phyloP scores from a whole-genome alignment of 1,140 invertebrate species.

The Leguminivora glycinivorella region DNA sequence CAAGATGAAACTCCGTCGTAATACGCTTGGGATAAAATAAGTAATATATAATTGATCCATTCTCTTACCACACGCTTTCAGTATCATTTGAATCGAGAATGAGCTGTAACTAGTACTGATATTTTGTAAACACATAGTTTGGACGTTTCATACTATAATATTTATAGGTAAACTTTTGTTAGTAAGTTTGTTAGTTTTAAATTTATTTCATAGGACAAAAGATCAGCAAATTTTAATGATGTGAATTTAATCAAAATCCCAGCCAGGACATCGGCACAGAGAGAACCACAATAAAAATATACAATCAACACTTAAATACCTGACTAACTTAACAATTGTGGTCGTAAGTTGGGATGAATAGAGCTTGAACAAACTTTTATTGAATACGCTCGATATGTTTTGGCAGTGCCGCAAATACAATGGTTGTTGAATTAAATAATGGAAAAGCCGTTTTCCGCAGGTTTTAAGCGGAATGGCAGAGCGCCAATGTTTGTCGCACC shows the following conservation, averaged over 20 bases:
- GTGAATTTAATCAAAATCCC: too few relatives aligned
- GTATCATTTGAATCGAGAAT: not conserved
- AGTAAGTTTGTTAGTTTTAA: too few relatives aligned
- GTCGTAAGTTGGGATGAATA: conserved; percentile 37
- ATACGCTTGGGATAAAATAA: not conserved
- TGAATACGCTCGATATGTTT: conserved; percentile 56
- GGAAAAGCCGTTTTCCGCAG: conserved; percentile 59
- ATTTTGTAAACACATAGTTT: too few relatives aligned
- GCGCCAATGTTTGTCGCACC: conserved; percentile 52
- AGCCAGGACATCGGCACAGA: too few relatives aligned
- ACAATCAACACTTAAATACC: not conserved
- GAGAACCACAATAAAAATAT: not conserved
- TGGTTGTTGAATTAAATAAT: conserved; percentile 70
- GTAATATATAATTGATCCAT: conserved; percentile 32
- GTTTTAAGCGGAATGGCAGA: conserved; percentile 64
- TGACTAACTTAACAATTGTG: not conserved
- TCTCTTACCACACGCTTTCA: not conserved
- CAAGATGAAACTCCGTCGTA: conserved; percentile 18
- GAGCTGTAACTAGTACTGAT: too few relatives aligned
- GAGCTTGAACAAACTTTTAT: conserved; percentile 49
- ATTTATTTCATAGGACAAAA: too few relatives aligned
- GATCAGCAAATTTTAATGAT: too few relatives aligned
- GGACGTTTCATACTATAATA: too few relatives aligned
- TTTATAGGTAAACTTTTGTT: too few relatives aligned
- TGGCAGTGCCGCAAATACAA: conserved; percentile 62